Evolutionary conservation across 2,888 invertebrate genomes (phyloP).

Genomic region (Ormyrus pomaceus): DNA sequence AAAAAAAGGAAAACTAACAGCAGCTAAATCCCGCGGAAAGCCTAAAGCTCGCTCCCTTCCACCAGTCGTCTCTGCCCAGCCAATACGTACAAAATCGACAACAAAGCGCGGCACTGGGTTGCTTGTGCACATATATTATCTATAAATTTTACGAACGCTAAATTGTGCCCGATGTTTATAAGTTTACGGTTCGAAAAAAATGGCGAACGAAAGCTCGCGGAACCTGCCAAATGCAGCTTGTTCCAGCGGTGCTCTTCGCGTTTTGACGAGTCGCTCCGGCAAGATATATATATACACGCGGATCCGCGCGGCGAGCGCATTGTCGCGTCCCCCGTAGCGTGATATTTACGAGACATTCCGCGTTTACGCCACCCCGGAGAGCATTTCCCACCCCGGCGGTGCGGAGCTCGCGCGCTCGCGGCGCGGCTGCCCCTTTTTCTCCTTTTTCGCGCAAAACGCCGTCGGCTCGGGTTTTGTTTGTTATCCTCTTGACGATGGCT

Average conservation of each 20-base stretch:
- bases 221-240: slow-evolving; percentile 3
- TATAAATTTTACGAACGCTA: no score
- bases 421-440: background rate
- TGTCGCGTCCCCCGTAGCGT: background rate
- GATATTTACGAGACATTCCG: slow-evolving; percentile 36
- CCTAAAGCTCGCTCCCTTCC: slow-evolving; percentile 13
- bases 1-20: slow-evolving; percentile 5
- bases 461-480: slow-evolving; percentile 18
- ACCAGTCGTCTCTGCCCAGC: background rate
- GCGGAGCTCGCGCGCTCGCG: no score
- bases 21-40: slow-evolving; percentile 6
- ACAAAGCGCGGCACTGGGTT: slow-evolving; percentile 3
- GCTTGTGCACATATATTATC: no score
- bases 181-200: background rate
- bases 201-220: background rate
- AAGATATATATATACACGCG: background rate
- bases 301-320: background rate
- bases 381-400: no score
- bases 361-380: slow-evolving; percentile 16
- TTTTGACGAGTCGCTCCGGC: slow-evolving; percentile 34
- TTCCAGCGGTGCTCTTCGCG: background rate
- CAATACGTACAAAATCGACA: slow-evolving; percentile 21
- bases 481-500: slow-evolving; percentile 21
- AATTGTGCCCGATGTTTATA: no score
- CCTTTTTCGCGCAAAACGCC: background rate